Base-by-base conservation (phyloP, 2,113 vertebrate species). In the Sapayoa aenigma region DNA sequence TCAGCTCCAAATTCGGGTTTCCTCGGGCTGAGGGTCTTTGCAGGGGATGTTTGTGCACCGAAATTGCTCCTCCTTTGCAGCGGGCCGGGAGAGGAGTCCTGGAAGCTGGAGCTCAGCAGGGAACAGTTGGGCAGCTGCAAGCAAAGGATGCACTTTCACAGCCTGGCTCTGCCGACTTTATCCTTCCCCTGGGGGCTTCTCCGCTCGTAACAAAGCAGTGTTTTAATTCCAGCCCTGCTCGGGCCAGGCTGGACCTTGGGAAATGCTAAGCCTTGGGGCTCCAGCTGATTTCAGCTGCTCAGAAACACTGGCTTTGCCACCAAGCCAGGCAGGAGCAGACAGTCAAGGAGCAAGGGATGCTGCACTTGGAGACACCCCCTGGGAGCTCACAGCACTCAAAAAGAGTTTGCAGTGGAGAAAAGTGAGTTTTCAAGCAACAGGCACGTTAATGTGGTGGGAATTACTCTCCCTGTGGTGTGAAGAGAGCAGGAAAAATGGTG, bases 31-130 rank as follows among this genome's bases (percentile, higher is more conserved):
- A 69, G 2, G 49, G 41, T 56, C 28, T 67, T 21, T 47, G 25
- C 23, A 1, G 5, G 71, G 62, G 67, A 1, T 42, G 35, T 55
- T 3, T 3, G n/a, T 11, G 91, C 44, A 0, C 2, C 0, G 14
- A 13, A 62, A 35, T 8, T 24, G 63, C n/a, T 74, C 5, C 0
- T 74, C 31, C 63, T 74, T 47, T 7, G 56, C 24, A 12, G 0
- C 3, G 73, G 55, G 67, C 47, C 71, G n/a, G 10, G 49, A 7
- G 74, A 44, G 37, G 46, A 41, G 25, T 23, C 19, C 68, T 20
- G 3, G 41, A 18, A 62, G 83, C 56, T 14, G 82, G 35, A 68
- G 68, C 60, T 94, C n/a, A 4, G 81, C 14, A 1, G 22, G 71
- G 49, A 81, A 63, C 59, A 35, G 15, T 3, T 2, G 17, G 46